Evolutionary conservation across 2,888 invertebrate species (phyloP).

Genomic region (Hydroisotoma schaefferi): DNA sequence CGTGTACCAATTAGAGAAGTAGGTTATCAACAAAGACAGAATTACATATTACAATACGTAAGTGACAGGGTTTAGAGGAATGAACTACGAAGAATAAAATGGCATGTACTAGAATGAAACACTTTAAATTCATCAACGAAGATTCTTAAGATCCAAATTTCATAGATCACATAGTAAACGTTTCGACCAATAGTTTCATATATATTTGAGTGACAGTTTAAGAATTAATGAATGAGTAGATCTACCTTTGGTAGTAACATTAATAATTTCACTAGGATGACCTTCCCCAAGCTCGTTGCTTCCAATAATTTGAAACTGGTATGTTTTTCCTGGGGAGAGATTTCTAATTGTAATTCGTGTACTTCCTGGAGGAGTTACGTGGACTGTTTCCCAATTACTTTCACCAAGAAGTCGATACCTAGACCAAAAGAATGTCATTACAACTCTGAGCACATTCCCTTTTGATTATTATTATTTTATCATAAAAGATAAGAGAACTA

Average conservation of each 20-base stretch:
- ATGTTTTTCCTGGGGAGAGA: constrained; percentile 81
- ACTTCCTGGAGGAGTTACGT: constrained; percentile 86
- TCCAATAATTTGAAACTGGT: constrained; percentile 94
- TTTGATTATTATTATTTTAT: neutral
- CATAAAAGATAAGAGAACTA: neutral
- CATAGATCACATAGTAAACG: too few relatives aligned
- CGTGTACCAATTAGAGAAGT: neutral
- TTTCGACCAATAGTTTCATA: too few relatives aligned
- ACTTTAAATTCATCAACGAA: too few relatives aligned
- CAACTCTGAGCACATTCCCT: neutral
- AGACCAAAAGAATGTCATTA: constrained; percentile 9
- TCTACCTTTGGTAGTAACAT: constrained; percentile 83
- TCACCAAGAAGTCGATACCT: constrained; percentile 80
- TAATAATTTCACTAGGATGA: constrained; percentile 90
- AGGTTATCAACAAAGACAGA: constrained; percentile 16
- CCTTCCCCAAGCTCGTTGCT: constrained; percentile 93
- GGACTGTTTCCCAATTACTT: constrained; percentile 88
- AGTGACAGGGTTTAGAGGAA: too few relatives aligned
- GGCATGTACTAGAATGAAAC: too few relatives aligned
- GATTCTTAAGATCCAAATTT: too few relatives aligned
- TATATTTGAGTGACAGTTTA: too few relatives aligned
- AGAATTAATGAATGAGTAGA: constrained; percentile 31
- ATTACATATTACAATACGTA: too few relatives aligned
- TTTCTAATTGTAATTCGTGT: constrained; percentile 86
- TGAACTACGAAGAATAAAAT: too few relatives aligned